These are phyloP conservation scores for Charadrius vociferus DNA, from an alignment of 2,113 vertebrate species.

Conservation along the genomic window DNA sequence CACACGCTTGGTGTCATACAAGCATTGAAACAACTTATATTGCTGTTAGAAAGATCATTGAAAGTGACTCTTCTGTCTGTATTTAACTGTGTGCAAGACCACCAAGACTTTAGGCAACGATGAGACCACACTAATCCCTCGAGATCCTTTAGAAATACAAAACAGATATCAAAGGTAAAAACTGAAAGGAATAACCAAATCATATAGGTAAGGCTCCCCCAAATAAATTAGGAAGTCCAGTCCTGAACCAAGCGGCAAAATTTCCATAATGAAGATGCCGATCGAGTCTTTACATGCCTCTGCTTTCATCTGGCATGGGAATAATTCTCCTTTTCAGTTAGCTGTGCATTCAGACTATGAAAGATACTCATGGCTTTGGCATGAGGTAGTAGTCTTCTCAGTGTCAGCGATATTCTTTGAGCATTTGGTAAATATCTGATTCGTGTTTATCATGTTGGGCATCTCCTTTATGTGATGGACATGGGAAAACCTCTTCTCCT, in stretches of 20 bases:
- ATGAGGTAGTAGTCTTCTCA: not conserved
- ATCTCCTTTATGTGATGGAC: not conserved
- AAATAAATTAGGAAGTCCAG: not conserved
- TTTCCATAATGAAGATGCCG: not conserved
- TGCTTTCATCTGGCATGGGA: not conserved
- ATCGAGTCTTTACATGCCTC: not conserved
- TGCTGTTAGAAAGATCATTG: not conserved
- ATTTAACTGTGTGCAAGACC: not conserved
- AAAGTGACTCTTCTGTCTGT: not conserved
- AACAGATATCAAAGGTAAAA: not conserved
- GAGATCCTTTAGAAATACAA: not conserved
- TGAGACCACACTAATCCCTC: not conserved
- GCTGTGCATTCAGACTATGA: not conserved
- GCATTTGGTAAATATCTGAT: not conserved
- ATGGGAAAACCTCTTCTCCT: not conserved
- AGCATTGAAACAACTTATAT: not conserved
- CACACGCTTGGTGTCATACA: not conserved
- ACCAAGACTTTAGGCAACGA: not conserved
- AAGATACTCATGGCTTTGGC: not conserved
- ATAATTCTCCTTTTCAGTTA: not conserved
- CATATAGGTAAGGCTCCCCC: not conserved
- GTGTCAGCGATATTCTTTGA: not conserved
- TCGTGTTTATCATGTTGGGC: not conserved
- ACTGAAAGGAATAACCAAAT: not conserved
- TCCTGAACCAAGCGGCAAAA: not conserved